Conservation (phyloP, 2,888 invertebrate species). For the Emesis russula region DNA sequence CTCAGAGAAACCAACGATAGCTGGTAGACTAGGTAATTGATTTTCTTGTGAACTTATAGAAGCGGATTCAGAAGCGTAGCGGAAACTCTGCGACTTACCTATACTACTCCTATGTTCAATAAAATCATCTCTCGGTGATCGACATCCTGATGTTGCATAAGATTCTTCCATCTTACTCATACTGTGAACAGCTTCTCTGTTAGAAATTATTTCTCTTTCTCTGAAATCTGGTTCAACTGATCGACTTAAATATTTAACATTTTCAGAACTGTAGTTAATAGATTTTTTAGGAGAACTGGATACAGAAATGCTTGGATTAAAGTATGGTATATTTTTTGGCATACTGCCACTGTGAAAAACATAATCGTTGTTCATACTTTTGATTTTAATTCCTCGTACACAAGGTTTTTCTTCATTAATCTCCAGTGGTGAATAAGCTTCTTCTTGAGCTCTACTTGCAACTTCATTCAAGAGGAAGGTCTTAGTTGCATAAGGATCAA, state of each 20-base stretch:
- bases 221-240: constrained; percentile 93
- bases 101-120: constrained; percentile 96
- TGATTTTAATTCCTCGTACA: constrained; percentile 92
- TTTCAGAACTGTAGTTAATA: constrained; percentile 93
- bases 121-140: constrained; percentile 94
- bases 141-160: constrained; percentile 92
- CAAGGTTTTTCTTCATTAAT: constrained; percentile 93
- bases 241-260: constrained; percentile 92
- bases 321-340: constrained; percentile 94
- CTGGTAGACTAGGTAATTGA: constrained; percentile 95
- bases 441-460: constrained; percentile 91
- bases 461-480: constrained; percentile 94
- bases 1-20: constrained; percentile 95
- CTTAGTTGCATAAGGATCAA: constrained; percentile 93
- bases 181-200: constrained; percentile 91
- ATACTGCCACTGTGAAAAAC: constrained; percentile 94
- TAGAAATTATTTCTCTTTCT: constrained; percentile 91
- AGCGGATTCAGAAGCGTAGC: constrained; percentile 95
- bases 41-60: constrained; percentile 94
- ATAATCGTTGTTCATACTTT: constrained; percentile 92
- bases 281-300: constrained; percentile 94
- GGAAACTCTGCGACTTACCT: constrained; percentile 98
- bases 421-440: constrained; percentile 91
- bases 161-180: constrained; percentile 92
- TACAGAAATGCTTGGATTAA: constrained; percentile 92